Conservation (phyloP, 2,113 vertebrate genomes). For the Pipra filicauda region DNA sequence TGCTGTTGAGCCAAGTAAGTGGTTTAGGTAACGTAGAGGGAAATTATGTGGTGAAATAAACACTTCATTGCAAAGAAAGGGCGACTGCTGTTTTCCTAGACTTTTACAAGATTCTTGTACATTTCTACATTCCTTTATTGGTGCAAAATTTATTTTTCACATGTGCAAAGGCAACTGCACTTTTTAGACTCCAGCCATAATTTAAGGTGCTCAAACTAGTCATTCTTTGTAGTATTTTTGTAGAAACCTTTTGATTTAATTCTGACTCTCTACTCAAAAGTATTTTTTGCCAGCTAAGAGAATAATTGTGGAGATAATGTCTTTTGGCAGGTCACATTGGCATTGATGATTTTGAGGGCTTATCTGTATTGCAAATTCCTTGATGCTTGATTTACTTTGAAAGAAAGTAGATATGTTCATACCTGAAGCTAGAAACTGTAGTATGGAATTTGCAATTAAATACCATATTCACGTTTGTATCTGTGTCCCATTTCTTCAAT, state of each 20-base stretch:
- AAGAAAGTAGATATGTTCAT: not conserved
- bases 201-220: not conserved
- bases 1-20: not conserved
- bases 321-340: not conserved
- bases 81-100: not conserved
- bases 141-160: not conserved
- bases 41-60: constrained; percentile 5
- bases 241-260: not conserved
- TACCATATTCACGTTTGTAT: not conserved
- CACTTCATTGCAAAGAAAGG: not conserved
- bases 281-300: not conserved
- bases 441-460: not conserved
- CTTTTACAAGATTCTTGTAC: not conserved
- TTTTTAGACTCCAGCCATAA: not conserved
- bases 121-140: not conserved
- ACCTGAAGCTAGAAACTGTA: not conserved
- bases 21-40: not conserved
- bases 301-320: not conserved
- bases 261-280: not conserved
- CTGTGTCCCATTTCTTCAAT: not conserved
- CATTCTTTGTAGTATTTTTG: not conserved
- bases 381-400: not conserved
- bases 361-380: not conserved
- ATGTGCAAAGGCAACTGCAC: not conserved
- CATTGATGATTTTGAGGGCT: not conserved